phyloP scores from a whole-genome alignment of 2,797 vertebrate species.

The Megalops cyprinoides region DNA sequence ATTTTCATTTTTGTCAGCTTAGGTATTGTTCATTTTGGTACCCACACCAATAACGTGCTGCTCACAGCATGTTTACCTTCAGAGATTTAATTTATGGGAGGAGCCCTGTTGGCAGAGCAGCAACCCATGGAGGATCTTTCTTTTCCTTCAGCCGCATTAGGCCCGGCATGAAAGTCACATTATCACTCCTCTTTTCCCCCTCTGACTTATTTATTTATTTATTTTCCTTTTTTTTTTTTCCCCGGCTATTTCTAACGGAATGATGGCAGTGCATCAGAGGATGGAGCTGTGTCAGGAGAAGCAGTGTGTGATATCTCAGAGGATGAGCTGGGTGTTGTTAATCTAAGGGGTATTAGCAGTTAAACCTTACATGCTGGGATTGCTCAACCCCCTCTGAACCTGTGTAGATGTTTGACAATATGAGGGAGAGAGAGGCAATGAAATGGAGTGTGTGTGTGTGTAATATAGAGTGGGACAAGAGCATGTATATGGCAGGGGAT shows the following conservation, averaged over 20 bases:
- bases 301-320: neutral
- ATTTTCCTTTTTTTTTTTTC: neutral
- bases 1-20: conserved; percentile 91
- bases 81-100: conserved; percentile 89
- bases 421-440: conserved; percentile 28
- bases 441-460: conserved; percentile 31
- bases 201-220: neutral
- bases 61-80: conserved; percentile 88
- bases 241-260: neutral
- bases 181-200: conserved; percentile 24
- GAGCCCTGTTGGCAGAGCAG: conserved; percentile 81
- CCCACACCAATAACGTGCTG: conserved; percentile 86
- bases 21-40: conserved; percentile 90
- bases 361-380: conserved; percentile 75
- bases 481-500: conserved; percentile 52
- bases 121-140: conserved; percentile 86
- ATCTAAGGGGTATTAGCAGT: conserved; percentile 77
- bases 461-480: conserved; percentile 31
- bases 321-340: conserved; percentile 69
- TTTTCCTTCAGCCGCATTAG: conserved; percentile 51
- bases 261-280: neutral
- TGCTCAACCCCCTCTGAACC: conserved; percentile 70
- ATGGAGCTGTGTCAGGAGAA: neutral
- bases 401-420: conserved; percentile 47
- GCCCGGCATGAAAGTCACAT: conserved; percentile 40